phyloP scores from a whole-genome alignment of 1,140 invertebrate species.

The Drosophila teissieri region DNA sequence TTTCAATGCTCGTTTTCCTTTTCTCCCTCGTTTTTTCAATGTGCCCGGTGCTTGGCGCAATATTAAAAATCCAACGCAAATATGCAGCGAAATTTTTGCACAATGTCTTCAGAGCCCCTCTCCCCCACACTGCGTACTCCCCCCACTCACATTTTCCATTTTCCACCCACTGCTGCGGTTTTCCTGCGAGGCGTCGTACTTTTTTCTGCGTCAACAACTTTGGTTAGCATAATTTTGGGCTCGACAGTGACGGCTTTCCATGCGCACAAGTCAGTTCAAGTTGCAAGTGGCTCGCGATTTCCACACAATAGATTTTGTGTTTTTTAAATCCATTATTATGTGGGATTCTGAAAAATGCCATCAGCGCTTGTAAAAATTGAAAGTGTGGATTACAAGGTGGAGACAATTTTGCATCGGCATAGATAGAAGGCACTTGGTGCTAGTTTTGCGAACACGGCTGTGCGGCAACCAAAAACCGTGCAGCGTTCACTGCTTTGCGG shows the following conservation, averaged over 20 bases:
- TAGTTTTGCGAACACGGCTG: conserved; percentile 28
- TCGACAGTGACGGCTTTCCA: conserved; percentile 30
- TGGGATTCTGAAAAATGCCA: too few species aligned
- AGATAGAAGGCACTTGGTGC: background rate
- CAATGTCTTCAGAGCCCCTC: conserved; percentile 44
- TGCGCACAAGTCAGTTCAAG: background rate
- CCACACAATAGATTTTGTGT: too few species aligned
- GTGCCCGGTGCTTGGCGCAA: conserved; percentile 63
- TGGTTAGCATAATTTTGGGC: conserved; percentile 78
- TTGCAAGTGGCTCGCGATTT: background rate
- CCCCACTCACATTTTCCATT: conserved; percentile 1
- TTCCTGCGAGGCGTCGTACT: conserved; percentile 6
- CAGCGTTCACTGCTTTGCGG: conserved; percentile 20
- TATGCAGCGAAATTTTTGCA: conserved; percentile 70
- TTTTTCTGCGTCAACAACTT: conserved; percentile 60
- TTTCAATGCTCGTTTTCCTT: background rate
- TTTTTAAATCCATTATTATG: too few species aligned
- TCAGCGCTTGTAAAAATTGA: too few species aligned
- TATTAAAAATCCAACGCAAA: conserved; percentile 81
- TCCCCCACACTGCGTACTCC: background rate
- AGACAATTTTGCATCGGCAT: too few species aligned
- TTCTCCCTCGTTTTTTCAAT: conserved; percentile 3
- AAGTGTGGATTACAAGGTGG: too few species aligned
- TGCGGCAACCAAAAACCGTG: conserved; percentile 11
- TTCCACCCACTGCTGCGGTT: conserved; percentile 31